phyloP scores from a whole-genome alignment of 2,888 invertebrate species.

The Temnothorax rugatulus region DNA sequence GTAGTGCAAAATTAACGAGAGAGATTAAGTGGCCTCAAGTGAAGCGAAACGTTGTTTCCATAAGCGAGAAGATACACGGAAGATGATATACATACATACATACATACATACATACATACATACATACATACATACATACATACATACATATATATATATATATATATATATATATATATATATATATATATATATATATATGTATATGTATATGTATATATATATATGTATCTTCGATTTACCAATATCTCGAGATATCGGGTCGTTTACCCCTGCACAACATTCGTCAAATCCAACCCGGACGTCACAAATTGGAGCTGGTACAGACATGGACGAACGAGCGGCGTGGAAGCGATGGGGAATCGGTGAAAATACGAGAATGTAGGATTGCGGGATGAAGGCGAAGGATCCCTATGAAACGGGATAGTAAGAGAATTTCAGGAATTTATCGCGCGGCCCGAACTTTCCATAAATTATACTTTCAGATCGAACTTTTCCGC shows the following conservation, averaged over 20 bases:
- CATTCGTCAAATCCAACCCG: constrained; percentile 37
- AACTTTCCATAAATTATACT: constrained; percentile 54
- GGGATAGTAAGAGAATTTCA: constrained; percentile 29
- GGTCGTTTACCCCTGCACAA: constrained; percentile 18
- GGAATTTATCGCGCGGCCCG: constrained; percentile 36
- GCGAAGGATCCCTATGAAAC: constrained; percentile 6
- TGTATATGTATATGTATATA: too few relatives aligned
- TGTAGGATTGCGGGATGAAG: constrained; percentile 15
- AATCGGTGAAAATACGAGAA: constrained; percentile 36
- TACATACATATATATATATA: too few relatives aligned
- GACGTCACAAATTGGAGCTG: constrained; percentile 50
- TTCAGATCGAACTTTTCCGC: constrained; percentile 47
- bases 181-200: too few relatives aligned
- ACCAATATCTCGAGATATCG: constrained; percentile 27
- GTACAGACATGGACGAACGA: constrained; percentile 31
- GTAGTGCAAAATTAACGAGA: constrained; percentile 50
- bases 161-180: background rate
- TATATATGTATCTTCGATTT: background rate
- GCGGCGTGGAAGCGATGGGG: background rate
- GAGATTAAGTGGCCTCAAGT: constrained; percentile 53
- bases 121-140: too few relatives aligned
- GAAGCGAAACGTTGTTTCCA: constrained; percentile 54
- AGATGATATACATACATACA: background rate
- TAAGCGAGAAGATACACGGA: constrained; percentile 2
- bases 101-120: too few relatives aligned